These are phyloP conservation scores for Vollenhovia emeryi DNA, from an alignment of 1,140 invertebrate species.

Conservation along the genomic window DNA sequence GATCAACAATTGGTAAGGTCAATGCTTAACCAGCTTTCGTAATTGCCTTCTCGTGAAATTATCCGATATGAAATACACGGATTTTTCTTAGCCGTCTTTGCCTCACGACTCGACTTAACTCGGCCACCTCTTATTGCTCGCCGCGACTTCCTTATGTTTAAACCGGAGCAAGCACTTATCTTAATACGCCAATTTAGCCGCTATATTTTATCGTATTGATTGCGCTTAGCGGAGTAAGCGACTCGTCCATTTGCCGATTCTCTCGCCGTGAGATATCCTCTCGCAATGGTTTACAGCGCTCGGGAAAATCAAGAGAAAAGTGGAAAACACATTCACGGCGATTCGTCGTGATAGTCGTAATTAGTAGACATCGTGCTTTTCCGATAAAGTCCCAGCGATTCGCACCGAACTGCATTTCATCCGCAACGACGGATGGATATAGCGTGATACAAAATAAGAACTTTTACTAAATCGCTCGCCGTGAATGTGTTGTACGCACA, in stretches of 20 bases:
- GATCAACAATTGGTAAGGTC: neutral
- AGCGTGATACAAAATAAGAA: slow-evolving; percentile 77
- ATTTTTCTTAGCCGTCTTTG: neutral
- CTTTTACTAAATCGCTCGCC: slow-evolving; percentile 74
- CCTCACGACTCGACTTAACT: slow-evolving; percentile 9
- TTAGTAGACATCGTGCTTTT: neutral
- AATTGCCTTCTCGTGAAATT: neutral
- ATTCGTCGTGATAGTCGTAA: neutral
- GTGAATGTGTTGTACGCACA: slow-evolving; percentile 13
- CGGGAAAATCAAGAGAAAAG: slow-evolving; percentile 10
- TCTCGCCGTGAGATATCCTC: neutral
- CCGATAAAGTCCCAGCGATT: neutral
- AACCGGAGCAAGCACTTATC: slow-evolving; percentile 36
- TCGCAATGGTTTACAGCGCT: slow-evolving; percentile 1
- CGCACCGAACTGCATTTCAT: neutral
- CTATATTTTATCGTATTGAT: slow-evolving; percentile 49
- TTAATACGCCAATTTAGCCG: slow-evolving; percentile 45
- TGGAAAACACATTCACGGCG: neutral
- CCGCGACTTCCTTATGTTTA: slow-evolving; percentile 12
- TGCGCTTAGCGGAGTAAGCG: slow-evolving; percentile 8
- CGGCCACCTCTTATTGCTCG: slow-evolving; percentile 22
- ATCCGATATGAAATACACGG: neutral
- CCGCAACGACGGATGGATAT: slow-evolving; percentile 63
- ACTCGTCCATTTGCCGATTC: slow-evolving; percentile 3
- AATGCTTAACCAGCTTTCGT: neutral